Percentiles rank a stretch among this genome's conserved stretches.
Evolutionary conservation across 2,113 vertebrate genomes (phyloP).

Genomic region (Cyanistes caeruleus): DNA sequence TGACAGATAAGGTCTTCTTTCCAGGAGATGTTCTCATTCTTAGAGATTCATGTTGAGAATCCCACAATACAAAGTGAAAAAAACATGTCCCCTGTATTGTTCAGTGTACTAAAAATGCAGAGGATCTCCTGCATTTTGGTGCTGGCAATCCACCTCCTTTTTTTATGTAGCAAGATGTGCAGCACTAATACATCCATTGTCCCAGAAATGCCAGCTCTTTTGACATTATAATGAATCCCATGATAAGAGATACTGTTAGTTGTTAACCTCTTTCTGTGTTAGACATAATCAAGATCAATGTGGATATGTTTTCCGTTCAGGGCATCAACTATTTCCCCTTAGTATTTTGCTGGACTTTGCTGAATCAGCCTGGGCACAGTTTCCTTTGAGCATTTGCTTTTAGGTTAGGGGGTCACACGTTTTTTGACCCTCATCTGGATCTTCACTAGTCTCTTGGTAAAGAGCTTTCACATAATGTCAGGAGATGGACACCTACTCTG

Average conservation of each 20-base stretch:
- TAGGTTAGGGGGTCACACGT: neutral
- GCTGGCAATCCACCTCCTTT: neutral
- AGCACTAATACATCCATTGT: neutral
- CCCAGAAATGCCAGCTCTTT: slow-evolving; percentile 13
- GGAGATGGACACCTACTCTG: neutral
- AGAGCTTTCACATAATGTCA: neutral
- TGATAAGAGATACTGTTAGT: neutral
- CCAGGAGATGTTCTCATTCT: neutral
- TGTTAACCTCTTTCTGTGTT: neutral
- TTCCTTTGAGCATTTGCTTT: neutral
- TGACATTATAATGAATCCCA: neutral
- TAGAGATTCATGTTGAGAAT: neutral
- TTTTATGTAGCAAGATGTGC: neutral
- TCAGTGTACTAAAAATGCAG: slow-evolving; percentile 7
- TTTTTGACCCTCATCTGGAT: neutral
- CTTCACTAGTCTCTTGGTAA: neutral
- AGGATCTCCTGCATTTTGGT: neutral
- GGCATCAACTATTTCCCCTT: neutral
- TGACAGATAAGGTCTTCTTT: neutral
- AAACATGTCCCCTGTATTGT: neutral
- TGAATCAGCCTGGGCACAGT: neutral
- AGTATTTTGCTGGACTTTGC: neutral
- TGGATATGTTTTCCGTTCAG: neutral
- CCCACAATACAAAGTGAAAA: neutral
- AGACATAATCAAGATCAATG: neutral